Base-by-base conservation (phyloP, 1,140 invertebrate species). In the Homalodisca vitripennis region DNA sequence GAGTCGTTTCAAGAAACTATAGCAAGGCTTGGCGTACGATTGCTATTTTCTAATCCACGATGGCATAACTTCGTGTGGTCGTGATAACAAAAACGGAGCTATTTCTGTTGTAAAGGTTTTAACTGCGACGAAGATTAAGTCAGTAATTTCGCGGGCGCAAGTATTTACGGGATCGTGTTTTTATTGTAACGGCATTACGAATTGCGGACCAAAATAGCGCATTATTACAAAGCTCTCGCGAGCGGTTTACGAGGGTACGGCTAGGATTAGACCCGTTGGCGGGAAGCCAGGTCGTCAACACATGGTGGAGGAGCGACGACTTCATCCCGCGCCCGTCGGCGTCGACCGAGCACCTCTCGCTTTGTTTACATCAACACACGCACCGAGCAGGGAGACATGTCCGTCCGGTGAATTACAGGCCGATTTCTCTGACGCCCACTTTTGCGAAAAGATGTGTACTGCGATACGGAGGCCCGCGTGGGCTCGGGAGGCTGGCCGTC, bases 171-270 rank as follows among this genome's bases (percentile, higher is more conserved):
- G 17, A 17, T 10, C 24, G 6, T 2, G n/a, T n/a, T n/a, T 26
- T 29, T 60, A 60, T 26, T 60, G 55, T 24, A 29, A 60, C 55
- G 27, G 27, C 55, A 17, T 26, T 41, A 17, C 26, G 14, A 60
- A 60, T 24, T 14, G 29, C 55, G 55, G 55, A 60, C 55, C 13
- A 60, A 60, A 60, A 60, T 60, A 60, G 55, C 22, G 55, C 55
- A 26, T 30, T 51, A 51, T 26, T 60, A 60, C 55, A 60, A 60
- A 27, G 55, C 55, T 22, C n/a, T n/a, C 55, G 55, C 22, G 55
- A 60, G 24, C 34, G 55, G 12, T 60, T 60, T 60, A 60, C 29
- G 55, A 60, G 55, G 29, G 24, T 6, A 14, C 22, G 6, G 55
- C 55, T 24, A 60, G 55, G 55, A 60, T 60, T 60, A 60, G 55